Conservation (phyloP, 1,140 invertebrate species). For the Papilio glaucus region DNA sequence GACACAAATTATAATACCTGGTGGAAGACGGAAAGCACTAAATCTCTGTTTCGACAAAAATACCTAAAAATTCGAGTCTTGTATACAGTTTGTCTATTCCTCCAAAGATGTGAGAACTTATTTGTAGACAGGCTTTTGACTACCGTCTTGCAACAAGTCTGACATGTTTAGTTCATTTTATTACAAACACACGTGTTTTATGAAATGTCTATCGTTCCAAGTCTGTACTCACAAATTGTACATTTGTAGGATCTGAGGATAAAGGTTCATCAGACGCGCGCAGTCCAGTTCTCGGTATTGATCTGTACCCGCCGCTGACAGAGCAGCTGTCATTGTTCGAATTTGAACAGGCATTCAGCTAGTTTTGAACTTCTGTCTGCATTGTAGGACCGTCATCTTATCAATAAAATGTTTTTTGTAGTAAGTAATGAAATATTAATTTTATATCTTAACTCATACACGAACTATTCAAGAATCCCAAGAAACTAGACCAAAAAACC, state of each 20-base stretch:
- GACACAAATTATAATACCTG: too few species aligned
- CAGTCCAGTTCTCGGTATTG: slow-evolving; percentile 3
- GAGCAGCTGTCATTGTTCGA: background rate
- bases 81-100: too few species aligned
- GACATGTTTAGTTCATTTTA: background rate
- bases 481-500: too few species aligned
- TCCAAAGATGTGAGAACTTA: too few species aligned
- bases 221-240: background rate
- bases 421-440: too few species aligned
- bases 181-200: background rate
- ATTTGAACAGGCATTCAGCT: slow-evolving; percentile 8
- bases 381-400: background rate
- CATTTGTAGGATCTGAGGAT: background rate
- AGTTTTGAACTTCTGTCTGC: background rate
- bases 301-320: background rate
- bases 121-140: too few species aligned
- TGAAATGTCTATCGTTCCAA: background rate
- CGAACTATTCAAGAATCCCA: too few species aligned
- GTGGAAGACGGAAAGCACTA: too few species aligned
- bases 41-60: too few species aligned
- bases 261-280: slow-evolving; percentile 14
- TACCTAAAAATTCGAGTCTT: too few species aligned
- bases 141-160: background rate
- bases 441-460: too few species aligned
- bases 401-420: background rate